Evolutionary conservation across 2,113 vertebrate genomes (phyloP).

Genomic region (Pelecanoides urinatrix): DNA sequence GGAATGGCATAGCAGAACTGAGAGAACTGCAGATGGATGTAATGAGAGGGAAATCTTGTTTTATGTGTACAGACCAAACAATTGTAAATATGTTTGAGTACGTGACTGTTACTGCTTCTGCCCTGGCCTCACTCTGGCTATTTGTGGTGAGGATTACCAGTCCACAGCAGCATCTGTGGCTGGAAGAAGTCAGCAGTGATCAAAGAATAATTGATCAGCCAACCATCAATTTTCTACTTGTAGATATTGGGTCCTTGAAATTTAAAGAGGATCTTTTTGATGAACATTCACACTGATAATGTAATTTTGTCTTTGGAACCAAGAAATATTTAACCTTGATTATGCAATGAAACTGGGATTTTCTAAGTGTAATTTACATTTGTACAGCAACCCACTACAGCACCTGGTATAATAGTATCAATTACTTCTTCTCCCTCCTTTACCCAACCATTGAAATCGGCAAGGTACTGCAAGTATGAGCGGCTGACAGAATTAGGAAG

Average conservation of each 20-base stretch:
- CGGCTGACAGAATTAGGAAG: neutral
- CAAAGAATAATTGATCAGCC: neutral
- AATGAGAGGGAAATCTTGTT: neutral
- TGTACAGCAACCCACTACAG: neutral
- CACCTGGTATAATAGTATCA: neutral
- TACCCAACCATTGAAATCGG: neutral
- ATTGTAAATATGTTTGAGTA: neutral
- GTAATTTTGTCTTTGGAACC: neutral
- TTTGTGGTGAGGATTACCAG: neutral
- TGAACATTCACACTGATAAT: neutral
- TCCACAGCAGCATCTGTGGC: neutral
- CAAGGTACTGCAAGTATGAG: neutral
- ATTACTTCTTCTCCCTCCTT: neutral
- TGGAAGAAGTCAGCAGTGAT: neutral
- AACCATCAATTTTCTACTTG: neutral
- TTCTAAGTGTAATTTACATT: neutral
- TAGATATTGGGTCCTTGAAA: neutral
- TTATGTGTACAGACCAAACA: neutral
- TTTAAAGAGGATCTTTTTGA: neutral
- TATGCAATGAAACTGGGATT: neutral
- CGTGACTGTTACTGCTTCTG: neutral
- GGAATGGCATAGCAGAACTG: neutral
- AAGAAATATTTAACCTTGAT: neutral
- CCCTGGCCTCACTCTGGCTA: neutral
- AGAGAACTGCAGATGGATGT: neutral